phyloP scores from a whole-genome alignment of 2,113 vertebrate genomes.

The Podiceps cristatus region DNA sequence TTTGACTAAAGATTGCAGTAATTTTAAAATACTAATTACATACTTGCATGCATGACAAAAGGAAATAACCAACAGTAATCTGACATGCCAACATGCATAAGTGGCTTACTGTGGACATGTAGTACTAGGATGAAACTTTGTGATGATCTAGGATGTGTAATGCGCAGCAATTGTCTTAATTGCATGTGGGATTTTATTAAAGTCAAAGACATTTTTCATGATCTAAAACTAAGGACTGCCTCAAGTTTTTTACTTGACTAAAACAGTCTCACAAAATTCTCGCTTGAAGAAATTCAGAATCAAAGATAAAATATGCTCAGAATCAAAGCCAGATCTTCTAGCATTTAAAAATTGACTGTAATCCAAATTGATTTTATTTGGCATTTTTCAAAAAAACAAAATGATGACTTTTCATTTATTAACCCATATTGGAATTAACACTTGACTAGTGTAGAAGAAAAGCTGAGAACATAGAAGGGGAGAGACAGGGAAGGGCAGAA shows the following conservation, averaged over 20 bases:
- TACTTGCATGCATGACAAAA: background rate
- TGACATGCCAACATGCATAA: background rate
- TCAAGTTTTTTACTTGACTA: background rate
- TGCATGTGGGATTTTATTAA: background rate
- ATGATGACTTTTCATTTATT: background rate
- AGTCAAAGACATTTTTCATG: background rate
- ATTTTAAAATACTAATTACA: background rate
- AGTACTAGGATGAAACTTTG: background rate
- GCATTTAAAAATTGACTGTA: background rate
- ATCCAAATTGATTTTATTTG: background rate
- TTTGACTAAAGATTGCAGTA: background rate
- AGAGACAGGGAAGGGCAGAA: background rate
- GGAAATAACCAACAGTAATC: background rate
- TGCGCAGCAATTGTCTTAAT: background rate
- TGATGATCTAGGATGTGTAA: background rate
- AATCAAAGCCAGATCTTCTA: background rate
- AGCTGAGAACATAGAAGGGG: background rate
- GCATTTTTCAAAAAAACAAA: background rate
- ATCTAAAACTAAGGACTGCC: background rate
- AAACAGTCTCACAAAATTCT: background rate
- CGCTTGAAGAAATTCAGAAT: background rate
- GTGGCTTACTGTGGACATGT: background rate
- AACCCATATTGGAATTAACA: background rate
- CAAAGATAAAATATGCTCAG: background rate
- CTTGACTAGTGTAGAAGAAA: background rate